Evolutionary conservation across 2,888 invertebrate genomes (phyloP), one percentile per base, ranked within the genome.

Genomic region (Dryococelus australis): DNA sequence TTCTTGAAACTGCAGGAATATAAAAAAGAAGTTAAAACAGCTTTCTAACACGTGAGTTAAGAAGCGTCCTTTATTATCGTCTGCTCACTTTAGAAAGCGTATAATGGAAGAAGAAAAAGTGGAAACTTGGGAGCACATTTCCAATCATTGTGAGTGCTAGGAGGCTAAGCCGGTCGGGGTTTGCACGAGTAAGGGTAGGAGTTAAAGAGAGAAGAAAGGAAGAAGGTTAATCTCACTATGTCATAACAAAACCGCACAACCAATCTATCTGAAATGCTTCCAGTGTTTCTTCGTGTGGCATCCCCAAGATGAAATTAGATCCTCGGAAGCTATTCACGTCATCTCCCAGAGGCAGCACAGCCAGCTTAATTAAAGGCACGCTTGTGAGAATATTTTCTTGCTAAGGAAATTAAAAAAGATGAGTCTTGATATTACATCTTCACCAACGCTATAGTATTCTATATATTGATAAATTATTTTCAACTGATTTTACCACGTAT

Each of bases 71-170:
- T 65, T 86, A 78, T 65, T 80, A 27, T 84, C 16, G 83, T 16
- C 84, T 53, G 20, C 65, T 65, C 65, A 65, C 65, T 65, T 65
- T 65, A 65, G 65, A 65, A 65, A 65, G 43, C 35, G 65, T 35
- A 85, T 87, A 87, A 87, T 47, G 80, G 85, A 85, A 87, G 80
- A 84, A 85, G 85, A 80, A 87, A 83, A 43, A 43, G 43, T 35
- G 28, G 43, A 83, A 83, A 80, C 85, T 26, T n/a, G 24, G 35
- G 35, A 35, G 24, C 53, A 81, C 43, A 85, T 79, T 85, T 87
- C 86, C 88, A 89, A 89, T 89, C 89, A 88, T 87, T 86, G 88
- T 81, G 87, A 89, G 89, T 89, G 86, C 88, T 80, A 83, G 28
- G 16, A 28, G 83, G 28, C 28, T 83, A 83, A 43, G 83, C 28